Percentiles rank a stretch among this genome's conserved stretches.
phyloP scores from a whole-genome alignment of 2,113 vertebrate species.

The Tragelaphus buxtoni region DNA sequence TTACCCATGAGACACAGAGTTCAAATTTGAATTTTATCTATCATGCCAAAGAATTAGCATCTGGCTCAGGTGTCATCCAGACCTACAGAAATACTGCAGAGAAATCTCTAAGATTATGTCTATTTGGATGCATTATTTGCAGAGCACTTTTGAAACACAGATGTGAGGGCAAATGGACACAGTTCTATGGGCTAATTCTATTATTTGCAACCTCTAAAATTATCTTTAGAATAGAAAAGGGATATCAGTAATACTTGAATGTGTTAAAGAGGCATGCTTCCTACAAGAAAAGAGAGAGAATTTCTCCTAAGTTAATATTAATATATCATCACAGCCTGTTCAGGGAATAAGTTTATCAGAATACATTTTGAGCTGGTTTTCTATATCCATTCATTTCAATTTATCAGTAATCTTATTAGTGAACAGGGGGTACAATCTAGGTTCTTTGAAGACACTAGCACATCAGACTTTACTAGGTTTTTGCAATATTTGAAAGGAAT shows the following conservation, averaged over 20 bases:
- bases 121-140: neutral
- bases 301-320: neutral
- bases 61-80: neutral
- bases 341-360: neutral
- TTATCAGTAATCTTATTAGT: neutral
- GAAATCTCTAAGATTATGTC: neutral
- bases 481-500: neutral
- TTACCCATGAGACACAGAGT: neutral
- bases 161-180: neutral
- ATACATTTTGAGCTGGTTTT: neutral
- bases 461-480: neutral
- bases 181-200: neutral
- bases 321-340: neutral
- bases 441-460: neutral
- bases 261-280: neutral
- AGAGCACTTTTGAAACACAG: neutral
- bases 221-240: neutral
- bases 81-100: neutral
- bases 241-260: neutral
- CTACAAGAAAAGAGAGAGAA: neutral
- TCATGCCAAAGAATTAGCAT: neutral
- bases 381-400: neutral
- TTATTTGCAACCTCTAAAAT: neutral
- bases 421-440: neutral
- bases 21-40: neutral